Evolutionary conservation across 2,113 vertebrate genomes (phyloP), one percentile per base, ranked within the genome.

Genomic region (Neogobius melanostomus): DNA sequence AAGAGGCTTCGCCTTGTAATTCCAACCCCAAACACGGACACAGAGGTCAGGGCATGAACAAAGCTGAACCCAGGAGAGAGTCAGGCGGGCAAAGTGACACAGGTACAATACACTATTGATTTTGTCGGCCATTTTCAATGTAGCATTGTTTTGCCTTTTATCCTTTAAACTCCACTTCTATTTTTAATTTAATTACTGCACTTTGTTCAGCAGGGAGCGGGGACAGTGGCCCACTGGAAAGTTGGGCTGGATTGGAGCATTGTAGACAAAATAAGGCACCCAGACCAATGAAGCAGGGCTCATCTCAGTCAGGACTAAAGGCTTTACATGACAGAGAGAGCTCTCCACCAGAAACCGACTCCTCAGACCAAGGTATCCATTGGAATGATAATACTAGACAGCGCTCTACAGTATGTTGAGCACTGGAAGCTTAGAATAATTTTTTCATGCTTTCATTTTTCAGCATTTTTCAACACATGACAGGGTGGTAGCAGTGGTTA

Each of bases 11-110:
- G 43, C 87, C 91, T 0, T 54, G 86, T 0, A 72, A 90, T 56
- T 92, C 90, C 62, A 89, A 94, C 82, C 92, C 92, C 64, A 95
- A 95, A 87, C 93, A 95, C 75, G 87, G 95, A 54, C 92, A 93
- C 66, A 85, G 90, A 12, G 86, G 87, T 87, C 94, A 94, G 86
- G 84, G 84, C 16, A 42, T 76, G 45, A 67, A 91, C 87, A 94
- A 91, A 85, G 82, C 64, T 0, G 90, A 92, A 46, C 82, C 72
- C 69, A 81, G 88, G 51, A 84, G 77, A 61, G 91, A 93, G 75
- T 94, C 92, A 64, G 92, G 80, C 65, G 92, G 60, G 82, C 93
- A 49, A 79, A 93, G 75, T 56, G 91, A 93, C 80, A 94, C 92
- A 90, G 91, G 91, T 93, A 90, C 49, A 47, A 63, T 69, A 49